A percentile compares a stretch with the other conserved stretches of the same genome.
Evolutionary conservation across 2,113 vertebrate species (phyloP).

Genomic region (Eubucco bourcierii): DNA sequence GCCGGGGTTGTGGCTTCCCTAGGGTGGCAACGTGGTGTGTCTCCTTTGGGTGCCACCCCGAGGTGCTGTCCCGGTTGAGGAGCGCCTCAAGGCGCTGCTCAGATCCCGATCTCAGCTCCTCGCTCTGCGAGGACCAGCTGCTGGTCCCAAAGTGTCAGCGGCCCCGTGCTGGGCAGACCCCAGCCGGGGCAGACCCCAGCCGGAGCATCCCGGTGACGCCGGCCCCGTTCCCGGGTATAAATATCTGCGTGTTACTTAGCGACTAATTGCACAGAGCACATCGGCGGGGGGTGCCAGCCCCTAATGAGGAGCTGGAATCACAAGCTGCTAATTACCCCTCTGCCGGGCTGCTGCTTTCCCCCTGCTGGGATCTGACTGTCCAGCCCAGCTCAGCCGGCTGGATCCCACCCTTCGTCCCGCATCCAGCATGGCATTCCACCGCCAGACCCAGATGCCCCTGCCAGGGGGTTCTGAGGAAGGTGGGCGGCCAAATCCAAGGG

Average conservation of each 20-base stretch:
- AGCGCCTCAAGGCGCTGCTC: neutral
- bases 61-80: rapidly evolving
- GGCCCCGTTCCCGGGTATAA: conserved; percentile 28
- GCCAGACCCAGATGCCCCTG: rapidly evolving
- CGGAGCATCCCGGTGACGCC: neutral
- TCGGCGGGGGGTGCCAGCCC: conserved; percentile 19
- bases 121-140: rapidly evolving
- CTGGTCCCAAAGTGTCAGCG: rapidly evolving
- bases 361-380: neutral
- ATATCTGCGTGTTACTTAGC: conserved; percentile 63
- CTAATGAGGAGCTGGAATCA: conserved; percentile 53
- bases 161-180: rapidly evolving
- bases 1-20: neutral
- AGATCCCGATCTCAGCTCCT: neutral
- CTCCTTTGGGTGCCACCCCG: neutral
- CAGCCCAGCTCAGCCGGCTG: rapidly evolving
- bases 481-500: neutral
- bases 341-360: neutral
- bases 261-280: conserved; percentile 60
- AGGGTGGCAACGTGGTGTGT: rapidly evolving
- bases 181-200: neutral
- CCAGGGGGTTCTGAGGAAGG: rapidly evolving
- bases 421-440: neutral
- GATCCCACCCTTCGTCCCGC: neutral
- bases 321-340: conserved; percentile 54